Evolutionary conservation across 2,888 invertebrate genomes (phyloP).

Genomic region (Aporophyla lueneburgensis): DNA sequence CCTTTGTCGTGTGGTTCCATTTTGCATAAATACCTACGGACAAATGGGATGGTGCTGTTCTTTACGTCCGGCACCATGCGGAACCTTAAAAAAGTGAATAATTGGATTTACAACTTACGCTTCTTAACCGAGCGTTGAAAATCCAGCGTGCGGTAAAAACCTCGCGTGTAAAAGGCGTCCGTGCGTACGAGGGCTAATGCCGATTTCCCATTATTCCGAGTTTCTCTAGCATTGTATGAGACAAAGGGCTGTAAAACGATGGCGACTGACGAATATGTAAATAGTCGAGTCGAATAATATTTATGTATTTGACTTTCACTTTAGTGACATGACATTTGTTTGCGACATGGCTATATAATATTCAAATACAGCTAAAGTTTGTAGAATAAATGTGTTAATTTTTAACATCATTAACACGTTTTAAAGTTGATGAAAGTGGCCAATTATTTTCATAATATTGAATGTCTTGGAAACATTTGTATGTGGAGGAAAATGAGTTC

Average conservation of each 20-base stretch:
- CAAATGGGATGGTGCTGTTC: no score
- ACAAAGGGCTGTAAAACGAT: slow-evolving; percentile 56
- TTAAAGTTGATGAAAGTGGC: background rate
- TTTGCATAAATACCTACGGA: no score
- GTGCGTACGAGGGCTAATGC: background rate
- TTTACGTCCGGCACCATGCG: no score
- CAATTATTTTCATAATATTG: background rate
- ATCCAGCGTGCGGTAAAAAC: no score
- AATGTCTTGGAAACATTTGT: background rate
- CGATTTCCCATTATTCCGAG: slow-evolving; percentile 25
- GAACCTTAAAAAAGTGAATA: no score
- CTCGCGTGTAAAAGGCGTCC: no score
- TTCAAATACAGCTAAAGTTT: slow-evolving; percentile 28
- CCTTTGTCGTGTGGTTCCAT: no score
- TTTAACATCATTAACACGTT: background rate
- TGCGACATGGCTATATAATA: slow-evolving; percentile 16
- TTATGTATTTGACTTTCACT: slow-evolving; percentile 57
- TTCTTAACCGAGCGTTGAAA: no score
- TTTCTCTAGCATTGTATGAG: slow-evolving; percentile 42
- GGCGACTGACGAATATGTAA: slow-evolving; percentile 41
- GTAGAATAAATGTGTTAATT: background rate
- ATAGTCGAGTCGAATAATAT: slow-evolving; percentile 46
- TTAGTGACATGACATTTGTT: slow-evolving; percentile 29
- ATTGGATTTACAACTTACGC: no score
- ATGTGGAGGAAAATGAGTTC: background rate